Evolutionary conservation across 1,140 invertebrate species (phyloP).

Genomic region (Venturia canescens): DNA sequence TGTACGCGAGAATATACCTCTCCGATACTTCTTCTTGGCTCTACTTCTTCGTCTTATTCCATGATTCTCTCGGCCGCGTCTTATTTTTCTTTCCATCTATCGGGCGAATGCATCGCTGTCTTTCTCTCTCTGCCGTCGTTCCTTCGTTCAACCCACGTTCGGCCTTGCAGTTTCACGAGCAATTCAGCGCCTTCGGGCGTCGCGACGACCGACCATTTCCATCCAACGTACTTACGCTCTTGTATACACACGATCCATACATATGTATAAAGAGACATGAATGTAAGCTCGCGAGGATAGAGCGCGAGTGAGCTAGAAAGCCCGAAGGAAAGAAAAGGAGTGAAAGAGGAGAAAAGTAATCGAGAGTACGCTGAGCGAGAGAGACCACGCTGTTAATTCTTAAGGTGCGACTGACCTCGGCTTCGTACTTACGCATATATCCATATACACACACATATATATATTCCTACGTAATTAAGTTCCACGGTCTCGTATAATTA

Average conservation of each 20-base stretch:
- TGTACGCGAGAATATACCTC: neutral
- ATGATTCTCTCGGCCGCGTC: neutral
- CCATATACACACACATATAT: constrained; percentile 1
- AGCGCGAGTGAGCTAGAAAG: neutral
- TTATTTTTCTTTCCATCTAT: neutral
- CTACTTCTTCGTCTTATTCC: constrained; percentile 19
- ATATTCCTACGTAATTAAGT: constrained; percentile 64
- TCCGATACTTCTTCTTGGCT: constrained; percentile 1
- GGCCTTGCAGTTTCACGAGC: constrained; percentile 37
- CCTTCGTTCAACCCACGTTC: constrained; percentile 22
- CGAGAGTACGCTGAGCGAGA: neutral
- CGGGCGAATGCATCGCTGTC: neutral
- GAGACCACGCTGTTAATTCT: constrained; percentile 20
- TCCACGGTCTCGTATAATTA: constrained; percentile 65
- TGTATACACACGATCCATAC: constrained; percentile 5
- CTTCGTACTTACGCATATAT: constrained; percentile 40
- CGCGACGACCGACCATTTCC: constrained; percentile 32
- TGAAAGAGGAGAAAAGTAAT: constrained; percentile 26
- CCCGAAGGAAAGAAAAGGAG: neutral
- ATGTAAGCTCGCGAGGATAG: neutral
- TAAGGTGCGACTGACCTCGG: constrained; percentile 56
- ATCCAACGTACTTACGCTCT: neutral
- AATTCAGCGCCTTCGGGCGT: constrained; percentile 37
- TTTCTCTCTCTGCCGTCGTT: neutral
- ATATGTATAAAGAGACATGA: constrained; percentile 6